Base-by-base conservation (phyloP, 2,797 vertebrate genomes). In the Sebastes itinus region DNA sequence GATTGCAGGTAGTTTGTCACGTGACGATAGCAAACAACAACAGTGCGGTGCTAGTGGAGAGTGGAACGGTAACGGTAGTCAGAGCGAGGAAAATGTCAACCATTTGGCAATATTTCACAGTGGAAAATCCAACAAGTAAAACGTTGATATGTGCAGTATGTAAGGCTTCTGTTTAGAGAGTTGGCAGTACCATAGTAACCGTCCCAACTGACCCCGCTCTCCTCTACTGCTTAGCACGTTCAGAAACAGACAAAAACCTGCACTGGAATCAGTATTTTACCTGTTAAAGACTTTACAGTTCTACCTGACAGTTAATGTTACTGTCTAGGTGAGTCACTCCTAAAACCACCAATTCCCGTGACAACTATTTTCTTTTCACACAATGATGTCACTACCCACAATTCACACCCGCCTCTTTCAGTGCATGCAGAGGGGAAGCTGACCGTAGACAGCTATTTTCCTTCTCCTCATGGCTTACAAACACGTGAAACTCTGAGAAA, bases 371-470 rank as follows among this genome's bases (percentile, higher is more conserved):
- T 23, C 33, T 72, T 54, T 75, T 78, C 61, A 78, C 35, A 35
- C 27, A 8, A 16, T 85, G 71, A 89, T 69, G 78, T 91, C 87
- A 92, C 56, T 5, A 18, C 5, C 42, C 16, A 18, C 69, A 80
- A 27, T 67, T 75, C 74, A 75, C 83, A 85, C 58, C 55, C n/a
- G 46, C 42, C 32, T 59, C 46, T 54, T 75, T 78, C 18, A 1
- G 10, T 3, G 7, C 72, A 8, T 3, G 11, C 7, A 22, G 23
- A 76, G 55, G 54, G 67, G 66, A 83, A 84, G 60, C 38, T 59
- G 70, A 73, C 49, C 62, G 68, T 27, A 67, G 20, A 67, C 38
- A 68, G 72, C 30, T 61, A 9, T 32, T 62, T 60, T 67, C 23
- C 38, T 58, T 16, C 23, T 67, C 54, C 72, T 49, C n/a, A 32